Percentiles rank a stretch among this genome's conserved stretches.
These are phyloP conservation scores for Plebejus melissa DNA, from an alignment of 2,888 invertebrate genomes.

Conservation along the genomic window DNA sequence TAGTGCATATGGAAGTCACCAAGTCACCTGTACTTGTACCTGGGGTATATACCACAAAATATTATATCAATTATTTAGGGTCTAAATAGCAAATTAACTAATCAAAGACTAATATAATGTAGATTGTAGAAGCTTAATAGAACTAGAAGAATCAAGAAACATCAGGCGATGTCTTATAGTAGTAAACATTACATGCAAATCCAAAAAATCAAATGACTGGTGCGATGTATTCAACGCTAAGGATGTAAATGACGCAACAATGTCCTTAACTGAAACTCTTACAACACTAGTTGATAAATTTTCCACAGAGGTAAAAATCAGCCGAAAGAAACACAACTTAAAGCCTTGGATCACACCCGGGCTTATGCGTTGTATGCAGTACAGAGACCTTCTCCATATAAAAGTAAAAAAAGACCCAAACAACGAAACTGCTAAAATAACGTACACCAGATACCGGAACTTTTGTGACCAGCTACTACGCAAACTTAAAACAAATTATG, in stretches of 20 bases:
- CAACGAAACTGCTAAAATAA: neutral
- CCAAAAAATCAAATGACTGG: neutral
- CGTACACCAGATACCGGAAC: neutral
- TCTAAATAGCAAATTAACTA: no score
- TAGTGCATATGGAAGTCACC: no score
- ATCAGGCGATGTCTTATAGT: no score
- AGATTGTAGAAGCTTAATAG: no score
- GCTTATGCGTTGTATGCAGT: neutral
- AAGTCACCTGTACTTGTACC: no score
- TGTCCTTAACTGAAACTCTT: neutral
- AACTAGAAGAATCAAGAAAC: no score
- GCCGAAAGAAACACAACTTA: neutral
- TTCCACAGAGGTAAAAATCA: neutral
- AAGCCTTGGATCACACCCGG: constrained; percentile 11
- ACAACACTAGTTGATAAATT: neutral
- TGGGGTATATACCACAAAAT: no score
- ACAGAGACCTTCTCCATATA: neutral
- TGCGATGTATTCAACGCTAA: neutral
- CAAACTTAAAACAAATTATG: neutral
- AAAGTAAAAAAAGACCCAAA: neutral
- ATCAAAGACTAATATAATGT: no score
- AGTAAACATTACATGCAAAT: no score
- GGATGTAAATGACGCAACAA: neutral
- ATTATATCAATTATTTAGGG: no score
- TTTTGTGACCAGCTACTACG: neutral